phyloP scores from a whole-genome alignment of 2,113 vertebrate species.

The chimpanzee (Pan troglodytes) region NHGRI_mPanTro3-v2.1_pri NC_072421.2:117974001-117974500 shows the following conservation, averaged over 20 bases:
- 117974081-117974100: slow-evolving; percentile 30
- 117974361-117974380: slow-evolving; percentile 50
- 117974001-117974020: background rate
- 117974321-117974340: slow-evolving; percentile 32
- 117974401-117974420: slow-evolving; percentile 53
- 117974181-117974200: slow-evolving; percentile 36
- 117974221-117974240: background rate
- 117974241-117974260: background rate
- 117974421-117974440: slow-evolving; percentile 42
- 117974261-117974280: slow-evolving; percentile 22
- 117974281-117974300: slow-evolving; percentile 8
- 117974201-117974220: background rate
- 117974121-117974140: background rate
- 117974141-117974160: background rate
- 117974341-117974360: background rate
- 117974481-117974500: background rate
- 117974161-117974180: background rate
- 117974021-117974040: slow-evolving; percentile 7
- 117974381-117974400: slow-evolving; percentile 51
- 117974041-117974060: background rate
- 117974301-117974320: slow-evolving; percentile 14
- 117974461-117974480: background rate
- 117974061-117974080: background rate
- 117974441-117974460: background rate
- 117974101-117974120: slow-evolving; percentile 1